Evolutionary conservation across 2,113 vertebrate species (phyloP).

Genomic region (Ageneiosus marmoratus): DNA sequence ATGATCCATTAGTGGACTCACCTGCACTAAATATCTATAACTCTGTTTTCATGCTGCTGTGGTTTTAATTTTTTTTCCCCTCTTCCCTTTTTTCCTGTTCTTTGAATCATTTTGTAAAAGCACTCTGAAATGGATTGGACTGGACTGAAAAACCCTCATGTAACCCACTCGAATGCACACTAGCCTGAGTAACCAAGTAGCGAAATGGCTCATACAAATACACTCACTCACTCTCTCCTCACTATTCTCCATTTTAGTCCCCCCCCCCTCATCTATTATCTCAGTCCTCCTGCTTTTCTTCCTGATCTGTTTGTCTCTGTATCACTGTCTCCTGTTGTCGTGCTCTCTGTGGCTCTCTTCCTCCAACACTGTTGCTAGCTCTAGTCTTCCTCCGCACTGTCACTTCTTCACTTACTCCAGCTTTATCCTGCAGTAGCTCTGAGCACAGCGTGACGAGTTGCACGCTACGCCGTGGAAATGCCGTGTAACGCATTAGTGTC

Average conservation of each 20-base stretch:
- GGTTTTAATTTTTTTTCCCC: neutral
- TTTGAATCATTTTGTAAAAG: conserved; percentile 41
- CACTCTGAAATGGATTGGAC: conserved; percentile 28
- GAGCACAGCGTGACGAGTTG: neutral
- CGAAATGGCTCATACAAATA: conserved; percentile 40
- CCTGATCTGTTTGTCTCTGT: neutral
- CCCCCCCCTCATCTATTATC: neutral
- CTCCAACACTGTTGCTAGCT: neutral
- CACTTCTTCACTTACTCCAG: conserved; percentile 6
- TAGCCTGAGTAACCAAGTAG: conserved; percentile 14
- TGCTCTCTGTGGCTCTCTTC: neutral
- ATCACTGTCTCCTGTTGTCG: neutral
- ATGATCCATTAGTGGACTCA: conserved; percentile 55
- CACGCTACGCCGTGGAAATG: neutral
- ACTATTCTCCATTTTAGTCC: conserved; percentile 8
- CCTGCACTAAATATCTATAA: conserved; percentile 47
- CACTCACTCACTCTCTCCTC: conserved; percentile 9
- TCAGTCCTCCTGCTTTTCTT: neutral
- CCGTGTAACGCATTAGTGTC: neutral
- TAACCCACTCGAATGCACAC: conserved; percentile 28
- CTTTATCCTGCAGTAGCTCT: neutral
- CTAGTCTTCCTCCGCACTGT: neutral
- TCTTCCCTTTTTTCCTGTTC: conserved; percentile 28
- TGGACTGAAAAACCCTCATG: conserved; percentile 14
- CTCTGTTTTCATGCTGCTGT: conserved; percentile 14